Conservation (phyloP, 2,113 vertebrate genomes). For the Apus apus region DNA sequence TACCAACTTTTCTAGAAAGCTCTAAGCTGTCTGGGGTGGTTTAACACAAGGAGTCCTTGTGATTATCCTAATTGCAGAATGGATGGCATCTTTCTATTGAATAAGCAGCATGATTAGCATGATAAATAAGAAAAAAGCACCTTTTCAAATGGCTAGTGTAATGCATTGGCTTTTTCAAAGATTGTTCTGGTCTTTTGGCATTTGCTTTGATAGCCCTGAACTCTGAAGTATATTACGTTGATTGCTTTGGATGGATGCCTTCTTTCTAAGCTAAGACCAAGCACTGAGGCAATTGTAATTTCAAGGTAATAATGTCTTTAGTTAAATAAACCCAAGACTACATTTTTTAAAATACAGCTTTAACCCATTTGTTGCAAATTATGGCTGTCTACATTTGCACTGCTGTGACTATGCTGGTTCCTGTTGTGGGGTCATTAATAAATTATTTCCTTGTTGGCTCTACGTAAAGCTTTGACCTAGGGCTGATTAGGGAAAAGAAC, state of each 20-base stretch:
- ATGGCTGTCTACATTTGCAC: slow-evolving; percentile 26
- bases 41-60: not conserved
- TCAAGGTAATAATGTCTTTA: slow-evolving; percentile 8
- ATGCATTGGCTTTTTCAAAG: not conserved
- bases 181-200: not conserved
- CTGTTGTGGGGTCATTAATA: slow-evolving; percentile 49
- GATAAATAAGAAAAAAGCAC: not conserved
- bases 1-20: not conserved
- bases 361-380: slow-evolving; percentile 40
- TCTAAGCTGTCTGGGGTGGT: not conserved
- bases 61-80: not conserved
- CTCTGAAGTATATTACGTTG: not conserved
- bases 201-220: not conserved
- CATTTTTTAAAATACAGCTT: not conserved
- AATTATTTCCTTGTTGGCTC: slow-evolving; percentile 56
- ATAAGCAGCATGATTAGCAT: not conserved
- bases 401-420: not conserved
- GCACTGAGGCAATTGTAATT: not conserved
- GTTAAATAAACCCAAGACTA: slow-evolving; percentile 11
- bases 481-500: slow-evolving; percentile 50
- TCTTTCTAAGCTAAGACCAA: not conserved
- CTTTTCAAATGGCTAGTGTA: not conserved
- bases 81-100: not conserved
- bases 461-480: slow-evolving; percentile 56
- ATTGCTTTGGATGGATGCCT: not conserved